Base-by-base conservation (phyloP, 2,888 invertebrate genomes). In the Geophilus truncorum region DNA sequence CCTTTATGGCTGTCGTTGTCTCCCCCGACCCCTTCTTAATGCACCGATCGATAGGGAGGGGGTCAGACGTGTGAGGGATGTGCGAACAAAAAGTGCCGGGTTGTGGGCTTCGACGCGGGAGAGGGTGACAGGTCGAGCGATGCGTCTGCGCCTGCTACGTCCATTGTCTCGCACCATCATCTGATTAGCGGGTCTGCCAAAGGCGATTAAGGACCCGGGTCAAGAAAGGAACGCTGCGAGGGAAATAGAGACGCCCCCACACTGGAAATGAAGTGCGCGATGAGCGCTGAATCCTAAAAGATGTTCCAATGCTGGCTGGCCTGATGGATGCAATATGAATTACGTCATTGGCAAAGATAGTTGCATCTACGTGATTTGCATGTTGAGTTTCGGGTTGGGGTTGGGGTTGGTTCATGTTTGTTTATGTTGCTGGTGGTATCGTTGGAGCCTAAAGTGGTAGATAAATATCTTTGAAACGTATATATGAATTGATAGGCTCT, bases 1-100 rank as follows among this genome's bases (percentile, higher is more conserved):
- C 76, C 76, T 76, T 76, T 76, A 76, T 76, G 76, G 76, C 76
- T 34, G 76, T 76, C 76, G 34, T 76, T 34, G 76, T 76, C 76
- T 23, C 23, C 57, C 57, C 23, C n/a, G 10, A 18, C 57, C 57
- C 23, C 57, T 23, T 62, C 57, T 62, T 62, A 62, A 62, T 62
- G 57, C 57, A 62, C 57, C 57, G 57, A 62, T 62, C 57, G 57
- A 62, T 62, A 23, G 57, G 23, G 57, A 23, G 57, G 57, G 57
- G 57, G 57, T 62, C 23, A 23, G 57, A 23, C 21, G 23, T 4
- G 57, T 10, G 21, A 23, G n/a, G n/a, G n/a, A n/a, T n/a, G 23
- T 21, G 57, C 21, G 57, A 62, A 62, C 23, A 62, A 62, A 62
- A 62, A 62, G 57, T 21, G 57, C 21, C 4, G 57, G 57, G 57